Evolutionary conservation across 1,140 invertebrate species (phyloP).

Genomic region (Harlomillsia oculata): DNA sequence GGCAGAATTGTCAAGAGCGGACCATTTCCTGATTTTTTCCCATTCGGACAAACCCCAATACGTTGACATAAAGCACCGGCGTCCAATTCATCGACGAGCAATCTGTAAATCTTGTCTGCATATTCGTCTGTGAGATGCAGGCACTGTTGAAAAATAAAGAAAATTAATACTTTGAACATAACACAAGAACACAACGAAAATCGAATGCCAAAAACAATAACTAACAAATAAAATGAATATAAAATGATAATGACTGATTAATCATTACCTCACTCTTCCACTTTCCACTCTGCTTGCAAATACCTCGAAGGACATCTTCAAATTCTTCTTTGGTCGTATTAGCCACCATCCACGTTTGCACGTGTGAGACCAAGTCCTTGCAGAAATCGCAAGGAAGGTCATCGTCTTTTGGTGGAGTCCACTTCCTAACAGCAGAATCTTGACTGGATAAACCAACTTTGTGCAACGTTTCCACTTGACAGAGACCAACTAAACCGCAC

Average conservation of each 20-base stretch:
- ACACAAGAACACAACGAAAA: too few relatives aligned
- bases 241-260: too few relatives aligned
- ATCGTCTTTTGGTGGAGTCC: slow-evolving; percentile 31
- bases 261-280: slow-evolving; percentile 44
- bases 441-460: background rate
- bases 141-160: slow-evolving; percentile 44
- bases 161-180: background rate
- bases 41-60: slow-evolving; percentile 54
- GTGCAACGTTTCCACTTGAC: slow-evolving; percentile 39
- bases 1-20: background rate
- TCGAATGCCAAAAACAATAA: too few relatives aligned
- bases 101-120: slow-evolving; percentile 60
- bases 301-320: slow-evolving; percentile 58
- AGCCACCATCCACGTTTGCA: slow-evolving; percentile 66
- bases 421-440: slow-evolving; percentile 13
- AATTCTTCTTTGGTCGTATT: slow-evolving; percentile 78
- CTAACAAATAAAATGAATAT: too few relatives aligned
- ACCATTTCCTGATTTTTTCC: slow-evolving; percentile 7
- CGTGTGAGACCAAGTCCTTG: slow-evolving; percentile 64
- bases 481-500: slow-evolving; percentile 65
- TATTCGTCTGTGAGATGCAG: slow-evolving; percentile 64
- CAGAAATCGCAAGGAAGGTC: slow-evolving; percentile 75
- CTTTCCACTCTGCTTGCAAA: slow-evolving; percentile 66
- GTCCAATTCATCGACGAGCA: slow-evolving; percentile 57
- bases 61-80: slow-evolving; percentile 56